These are phyloP conservation scores for Notolabrus celidotus DNA, from an alignment of 2,797 vertebrate genomes.

Conservation along the genomic window DNA sequence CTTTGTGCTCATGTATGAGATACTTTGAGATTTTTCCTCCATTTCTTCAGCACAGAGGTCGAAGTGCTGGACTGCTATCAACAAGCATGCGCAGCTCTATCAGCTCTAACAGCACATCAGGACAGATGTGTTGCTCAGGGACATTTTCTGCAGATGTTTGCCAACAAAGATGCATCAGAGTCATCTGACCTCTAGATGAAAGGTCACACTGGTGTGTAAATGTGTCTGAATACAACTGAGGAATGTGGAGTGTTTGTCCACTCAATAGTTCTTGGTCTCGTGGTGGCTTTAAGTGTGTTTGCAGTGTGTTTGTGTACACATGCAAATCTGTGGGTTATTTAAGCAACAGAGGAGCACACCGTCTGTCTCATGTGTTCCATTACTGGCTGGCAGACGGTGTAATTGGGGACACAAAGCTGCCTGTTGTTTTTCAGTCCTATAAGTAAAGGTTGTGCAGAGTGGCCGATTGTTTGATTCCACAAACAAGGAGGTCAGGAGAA, in stretches of 20 bases:
- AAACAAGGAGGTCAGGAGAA: not conserved
- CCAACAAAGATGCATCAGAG: slow-evolving; percentile 40
- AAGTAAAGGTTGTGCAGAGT: slow-evolving; percentile 12
- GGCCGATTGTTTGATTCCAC: slow-evolving; percentile 14
- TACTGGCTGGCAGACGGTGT: slow-evolving; percentile 60
- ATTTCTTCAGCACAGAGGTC: not conserved
- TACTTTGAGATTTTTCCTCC: not conserved
- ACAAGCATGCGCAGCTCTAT: not conserved
- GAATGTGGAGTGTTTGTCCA: slow-evolving; percentile 47
- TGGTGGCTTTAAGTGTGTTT: slow-evolving; percentile 16
- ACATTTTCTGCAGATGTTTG: slow-evolving; percentile 32
- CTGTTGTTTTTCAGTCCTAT: slow-evolving; percentile 49
- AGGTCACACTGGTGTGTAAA: slow-evolving; percentile 32
- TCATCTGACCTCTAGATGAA: slow-evolving; percentile 21
- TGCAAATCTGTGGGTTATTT: slow-evolving; percentile 41
- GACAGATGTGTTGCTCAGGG: slow-evolving; percentile 40
- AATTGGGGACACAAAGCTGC: slow-evolving; percentile 63
- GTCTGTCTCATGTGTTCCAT: slow-evolving; percentile 61
- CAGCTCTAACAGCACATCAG: too few species aligned
- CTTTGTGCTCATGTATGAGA: not conserved
- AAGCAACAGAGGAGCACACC: slow-evolving; percentile 22
- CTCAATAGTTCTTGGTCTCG: slow-evolving; percentile 4
- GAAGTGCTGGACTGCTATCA: not conserved
- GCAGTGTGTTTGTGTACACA: slow-evolving; percentile 31
- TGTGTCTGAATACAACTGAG: slow-evolving; percentile 15